phyloP scores from a whole-genome alignment of 2,888 invertebrate species.

The Lysandra bellargus region DNA sequence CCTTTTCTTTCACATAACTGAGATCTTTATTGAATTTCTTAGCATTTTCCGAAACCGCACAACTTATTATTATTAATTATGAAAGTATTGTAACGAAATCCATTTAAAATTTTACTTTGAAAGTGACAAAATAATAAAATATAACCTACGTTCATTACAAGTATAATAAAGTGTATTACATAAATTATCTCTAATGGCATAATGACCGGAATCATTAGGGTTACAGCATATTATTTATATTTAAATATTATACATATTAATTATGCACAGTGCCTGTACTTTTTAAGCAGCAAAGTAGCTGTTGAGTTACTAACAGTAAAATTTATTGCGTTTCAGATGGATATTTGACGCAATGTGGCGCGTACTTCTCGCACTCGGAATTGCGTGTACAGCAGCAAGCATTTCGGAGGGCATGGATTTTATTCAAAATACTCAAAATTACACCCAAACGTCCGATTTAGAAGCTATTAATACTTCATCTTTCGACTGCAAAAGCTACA shows the following conservation, averaged over 20 bases:
- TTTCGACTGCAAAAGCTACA: slow-evolving; percentile 98
- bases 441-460: slow-evolving; percentile 93
- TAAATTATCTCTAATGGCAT: no score
- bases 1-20: background rate
- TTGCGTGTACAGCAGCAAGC: slow-evolving; percentile 77
- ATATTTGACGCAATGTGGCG: slow-evolving; percentile 76
- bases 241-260: no score
- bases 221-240: no score
- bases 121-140: no score
- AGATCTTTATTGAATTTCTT: background rate
- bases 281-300: background rate
- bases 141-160: no score
- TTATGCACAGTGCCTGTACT: background rate
- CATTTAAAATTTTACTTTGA: no score
- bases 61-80: no score
- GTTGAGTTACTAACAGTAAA: background rate
- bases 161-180: no score
- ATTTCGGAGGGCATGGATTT: slow-evolving; percentile 83
- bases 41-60: no score
- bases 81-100: no score
- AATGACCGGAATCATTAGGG: no score
- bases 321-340: slow-evolving; percentile 77
- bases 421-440: slow-evolving; percentile 95
- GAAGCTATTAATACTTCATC: slow-evolving; percentile 99
- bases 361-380: slow-evolving; percentile 80